Base-by-base conservation (phyloP, 2,888 invertebrate species). In the Philopedon plagiatum region DNA sequence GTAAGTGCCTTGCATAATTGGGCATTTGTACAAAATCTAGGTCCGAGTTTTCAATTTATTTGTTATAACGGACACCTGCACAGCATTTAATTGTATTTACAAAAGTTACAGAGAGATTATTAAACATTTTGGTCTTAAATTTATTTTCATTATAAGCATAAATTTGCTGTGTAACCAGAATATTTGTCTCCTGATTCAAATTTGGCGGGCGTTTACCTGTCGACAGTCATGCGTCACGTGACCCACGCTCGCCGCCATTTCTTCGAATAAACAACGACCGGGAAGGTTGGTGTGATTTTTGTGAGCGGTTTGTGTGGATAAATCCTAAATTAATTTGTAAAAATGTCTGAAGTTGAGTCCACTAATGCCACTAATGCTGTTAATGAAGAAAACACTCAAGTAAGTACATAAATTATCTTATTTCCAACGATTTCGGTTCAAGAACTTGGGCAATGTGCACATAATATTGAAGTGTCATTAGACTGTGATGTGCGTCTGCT, bases 171-270 rank as follows among this genome's bases (percentile, higher is more conserved):
- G 26, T 5, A 26, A 26, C 4, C 7, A 26, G 26, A 7, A 26
- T 3, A 26, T 26, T 19, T 19, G 19, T 7, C 7, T 1, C 18
- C 21, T n/a, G 18, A 5, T 80, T 79, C 54, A 76, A 80, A 79
- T 75, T 76, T 77, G 56, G 76, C 85, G 85, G 81, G 79, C 79
- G 79, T 77, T 79, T 79, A 82, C 81, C 78, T 80, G 80, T 79
- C 79, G 79, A 78, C 76, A 75, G 76, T 78, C 71, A 77, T 63
- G 67, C 68, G 76, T 86, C 86, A 89, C 88, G 88, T 89, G 89
- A 89, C 89, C 88, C 87, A 89, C 89, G 89, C 89, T 88, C 86
- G 87, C 88, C 88, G 88, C 88, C 89, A 88, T 89, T 89, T 87
- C 86, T 85, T 85, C 85, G 87, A 87, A 88, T 88, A 88, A 88